phyloP scores from a whole-genome alignment of 2,888 invertebrate genomes.

The Eilema sororculum region DNA sequence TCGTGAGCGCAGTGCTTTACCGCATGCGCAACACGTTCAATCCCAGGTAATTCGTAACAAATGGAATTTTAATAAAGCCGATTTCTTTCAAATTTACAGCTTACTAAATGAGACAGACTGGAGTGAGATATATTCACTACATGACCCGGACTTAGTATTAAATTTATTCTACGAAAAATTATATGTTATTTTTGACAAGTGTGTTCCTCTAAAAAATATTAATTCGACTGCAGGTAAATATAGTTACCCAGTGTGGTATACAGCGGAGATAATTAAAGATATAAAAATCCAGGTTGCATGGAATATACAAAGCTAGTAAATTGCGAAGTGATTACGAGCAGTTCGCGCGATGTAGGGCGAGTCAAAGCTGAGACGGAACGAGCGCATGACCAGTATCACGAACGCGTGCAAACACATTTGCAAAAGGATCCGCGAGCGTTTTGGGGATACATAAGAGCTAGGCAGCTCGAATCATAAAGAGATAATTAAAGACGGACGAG shows the following conservation, averaged over 20 bases:
- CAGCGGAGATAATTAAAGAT: background rate
- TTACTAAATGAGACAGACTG: slow-evolving; percentile 2
- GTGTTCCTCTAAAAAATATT: background rate
- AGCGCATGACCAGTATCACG: slow-evolving; percentile 11
- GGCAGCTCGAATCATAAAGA: background rate
- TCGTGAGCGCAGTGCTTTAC: background rate
- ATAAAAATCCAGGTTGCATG: slow-evolving; percentile 11
- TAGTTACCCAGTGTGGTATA: slow-evolving; percentile 11
- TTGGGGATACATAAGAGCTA: slow-evolving; percentile 20
- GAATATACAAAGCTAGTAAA: slow-evolving; percentile 18
- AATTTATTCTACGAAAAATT: background rate
- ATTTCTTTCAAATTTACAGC: slow-evolving; percentile 3
- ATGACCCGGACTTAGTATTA: background rate
- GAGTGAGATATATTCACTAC: background rate
- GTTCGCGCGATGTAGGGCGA: slow-evolving; percentile 14
- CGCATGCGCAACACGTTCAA: background rate
- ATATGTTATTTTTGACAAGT: background rate
- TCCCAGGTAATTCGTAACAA: background rate
- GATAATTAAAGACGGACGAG: slow-evolving; percentile 19
- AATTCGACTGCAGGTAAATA: background rate
- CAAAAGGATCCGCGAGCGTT: slow-evolving; percentile 20
- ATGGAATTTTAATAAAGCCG: slow-evolving; percentile 17
- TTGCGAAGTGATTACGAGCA: slow-evolving; percentile 3
- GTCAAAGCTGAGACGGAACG: slow-evolving; percentile 14
- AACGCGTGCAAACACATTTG: background rate